Conservation (phyloP, 1,140 invertebrate genomes). For the Drosophila teissieri region DNA sequence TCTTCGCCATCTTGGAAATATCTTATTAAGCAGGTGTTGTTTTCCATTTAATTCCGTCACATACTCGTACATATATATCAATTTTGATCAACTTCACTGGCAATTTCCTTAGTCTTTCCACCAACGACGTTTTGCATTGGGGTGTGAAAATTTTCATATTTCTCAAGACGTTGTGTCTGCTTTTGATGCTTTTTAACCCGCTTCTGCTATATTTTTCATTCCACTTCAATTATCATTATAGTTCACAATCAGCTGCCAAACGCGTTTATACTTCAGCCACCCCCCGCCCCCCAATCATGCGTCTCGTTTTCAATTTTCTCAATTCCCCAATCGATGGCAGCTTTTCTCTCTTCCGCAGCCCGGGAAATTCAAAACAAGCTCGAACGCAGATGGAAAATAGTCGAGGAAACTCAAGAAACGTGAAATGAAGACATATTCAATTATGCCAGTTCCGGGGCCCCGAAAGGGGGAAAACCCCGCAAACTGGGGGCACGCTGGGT, state of each 20-base stretch:
- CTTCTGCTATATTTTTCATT: constrained; percentile 42
- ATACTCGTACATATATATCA: too few relatives aligned
- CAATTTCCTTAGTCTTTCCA: constrained; percentile 17
- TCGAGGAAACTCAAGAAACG: constrained; percentile 39
- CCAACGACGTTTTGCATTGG: constrained; percentile 20
- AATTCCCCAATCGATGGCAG: constrained; percentile 62
- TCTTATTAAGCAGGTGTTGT: neutral
- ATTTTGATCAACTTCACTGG: constrained; percentile 35
- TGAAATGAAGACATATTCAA: constrained; percentile 61
- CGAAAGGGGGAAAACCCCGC: neutral
- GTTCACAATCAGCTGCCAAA: constrained; percentile 49
- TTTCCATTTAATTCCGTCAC: neutral
- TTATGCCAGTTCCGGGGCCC: constrained; percentile 43
- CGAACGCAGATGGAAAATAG: constrained; percentile 22
- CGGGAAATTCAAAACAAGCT: constrained; percentile 64
- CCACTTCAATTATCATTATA: constrained; percentile 60
- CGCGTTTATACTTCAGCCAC: constrained; percentile 38
- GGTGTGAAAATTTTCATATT: constrained; percentile 47
- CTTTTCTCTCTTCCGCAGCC: constrained; percentile 37
- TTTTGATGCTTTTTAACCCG: constrained; percentile 19
- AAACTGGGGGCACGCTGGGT: neutral
- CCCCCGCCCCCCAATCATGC: constrained; percentile 42
- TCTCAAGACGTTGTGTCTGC: constrained; percentile 42
- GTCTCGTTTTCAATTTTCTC: constrained; percentile 68
- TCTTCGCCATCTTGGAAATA: neutral